Evolutionary conservation across 2,888 invertebrate species (phyloP).

Genomic region (Tupiocoris notatus): DNA sequence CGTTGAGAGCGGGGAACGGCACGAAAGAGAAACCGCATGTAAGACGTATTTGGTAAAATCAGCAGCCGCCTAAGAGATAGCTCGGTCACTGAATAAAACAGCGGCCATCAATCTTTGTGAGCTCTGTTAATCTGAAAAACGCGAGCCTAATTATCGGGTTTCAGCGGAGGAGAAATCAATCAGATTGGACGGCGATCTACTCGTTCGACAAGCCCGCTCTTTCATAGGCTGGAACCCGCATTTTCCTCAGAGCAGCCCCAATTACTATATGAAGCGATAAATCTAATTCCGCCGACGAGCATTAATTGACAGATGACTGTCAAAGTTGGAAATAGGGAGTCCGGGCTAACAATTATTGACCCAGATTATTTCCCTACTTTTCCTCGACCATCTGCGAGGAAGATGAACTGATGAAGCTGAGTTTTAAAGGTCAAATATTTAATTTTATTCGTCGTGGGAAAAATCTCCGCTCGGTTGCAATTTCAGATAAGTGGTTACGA

Average conservation of each 20-base stretch:
- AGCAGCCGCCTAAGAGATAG: background rate
- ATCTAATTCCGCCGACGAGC: constrained; percentile 8
- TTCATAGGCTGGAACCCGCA: background rate
- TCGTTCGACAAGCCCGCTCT: background rate
- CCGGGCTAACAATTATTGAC: background rate
- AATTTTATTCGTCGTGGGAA: too few relatives aligned
- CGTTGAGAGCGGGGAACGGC: constrained; percentile 6
- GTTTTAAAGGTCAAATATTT: too few relatives aligned
- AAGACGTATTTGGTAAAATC: constrained; percentile 26
- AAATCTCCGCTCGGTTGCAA: too few relatives aligned
- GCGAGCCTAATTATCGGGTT: constrained; percentile 23
- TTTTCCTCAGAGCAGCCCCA: constrained; percentile 11
- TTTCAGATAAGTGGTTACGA: too few relatives aligned
- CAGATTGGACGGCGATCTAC: background rate
- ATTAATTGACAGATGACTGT: constrained; percentile 25
- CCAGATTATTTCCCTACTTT: too few relatives aligned
- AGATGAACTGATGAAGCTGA: too few relatives aligned
- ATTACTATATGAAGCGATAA: constrained; percentile 30
- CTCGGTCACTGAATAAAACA: constrained; percentile 1
- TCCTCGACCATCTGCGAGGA: too few relatives aligned
- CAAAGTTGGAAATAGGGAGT: background rate
- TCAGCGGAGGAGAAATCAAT: constrained; percentile 28
- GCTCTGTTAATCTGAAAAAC: constrained; percentile 28
- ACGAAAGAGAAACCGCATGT: constrained; percentile 10
- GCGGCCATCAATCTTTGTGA: constrained; percentile 21